These are phyloP conservation scores for Nomada lathburiana DNA, from an alignment of 2,888 invertebrate species.

Conservation along the genomic window DNA sequence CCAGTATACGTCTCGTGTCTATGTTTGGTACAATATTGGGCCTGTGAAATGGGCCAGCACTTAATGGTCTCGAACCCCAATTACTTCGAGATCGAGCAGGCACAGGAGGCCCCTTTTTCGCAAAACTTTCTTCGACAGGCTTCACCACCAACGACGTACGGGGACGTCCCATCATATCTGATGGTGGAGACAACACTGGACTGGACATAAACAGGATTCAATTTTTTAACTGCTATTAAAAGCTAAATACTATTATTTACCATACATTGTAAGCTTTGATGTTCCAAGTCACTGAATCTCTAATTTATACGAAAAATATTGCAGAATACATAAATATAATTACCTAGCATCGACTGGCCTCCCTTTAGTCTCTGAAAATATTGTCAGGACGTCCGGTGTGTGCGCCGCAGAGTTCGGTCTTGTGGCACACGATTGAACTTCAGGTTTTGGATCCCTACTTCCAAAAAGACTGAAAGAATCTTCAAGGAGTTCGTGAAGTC, in stretches of 20 bases:
- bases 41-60: constrained; percentile 88
- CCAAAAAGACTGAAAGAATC: constrained; percentile 92
- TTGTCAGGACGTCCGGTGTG: constrained; percentile 68
- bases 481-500: constrained; percentile 92
- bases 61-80: constrained; percentile 86
- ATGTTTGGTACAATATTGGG: constrained; percentile 84
- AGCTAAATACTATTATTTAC: no score
- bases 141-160: constrained; percentile 73
- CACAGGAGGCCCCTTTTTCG: constrained; percentile 74
- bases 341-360: constrained; percentile 76
- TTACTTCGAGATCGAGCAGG: constrained; percentile 77
- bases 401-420: constrained; percentile 66
- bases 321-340: constrained; percentile 8
- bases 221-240: neutral
- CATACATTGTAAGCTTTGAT: no score
- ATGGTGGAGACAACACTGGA: constrained; percentile 73
- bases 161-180: constrained; percentile 71
- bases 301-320: neutral
- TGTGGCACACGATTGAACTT: constrained; percentile 67
- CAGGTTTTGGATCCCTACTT: constrained; percentile 87
- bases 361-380: constrained; percentile 74
- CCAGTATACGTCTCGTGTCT: constrained; percentile 86
- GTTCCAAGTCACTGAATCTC: no score
- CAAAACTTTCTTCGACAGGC: constrained; percentile 67
- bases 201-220: constrained; percentile 58